Percentiles rank a stretch among this genome's conserved stretches.
These are phyloP conservation scores for Baryphthengus martii DNA, from an alignment of 2,113 vertebrate species.

Conservation along the genomic window DNA sequence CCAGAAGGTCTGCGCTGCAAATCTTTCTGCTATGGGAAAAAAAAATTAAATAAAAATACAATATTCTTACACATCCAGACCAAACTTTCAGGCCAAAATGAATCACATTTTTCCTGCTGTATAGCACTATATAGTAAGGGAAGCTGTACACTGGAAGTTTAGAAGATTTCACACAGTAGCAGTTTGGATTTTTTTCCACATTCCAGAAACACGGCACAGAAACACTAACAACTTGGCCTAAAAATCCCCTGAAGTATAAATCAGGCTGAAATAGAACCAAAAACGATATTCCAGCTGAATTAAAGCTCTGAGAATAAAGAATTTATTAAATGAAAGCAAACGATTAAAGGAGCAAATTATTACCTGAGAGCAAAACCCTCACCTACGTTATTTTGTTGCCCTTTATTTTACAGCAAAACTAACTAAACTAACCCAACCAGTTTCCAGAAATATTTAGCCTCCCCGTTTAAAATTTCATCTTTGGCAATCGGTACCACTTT, in stretches of 20 bases:
- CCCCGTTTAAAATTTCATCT: background rate
- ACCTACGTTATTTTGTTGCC: background rate
- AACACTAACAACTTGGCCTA: background rate
- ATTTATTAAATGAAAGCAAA: background rate
- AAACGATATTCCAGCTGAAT: background rate
- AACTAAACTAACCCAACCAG: background rate
- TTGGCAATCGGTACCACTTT: background rate
- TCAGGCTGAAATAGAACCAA: background rate
- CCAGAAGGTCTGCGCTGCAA: conserved; percentile 52
- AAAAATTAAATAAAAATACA: conserved; percentile 14
- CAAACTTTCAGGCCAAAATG: background rate
- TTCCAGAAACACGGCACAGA: background rate
- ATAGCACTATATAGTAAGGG: background rate
- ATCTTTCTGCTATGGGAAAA: conserved; percentile 54
- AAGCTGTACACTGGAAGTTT: background rate
- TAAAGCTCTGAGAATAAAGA: background rate
- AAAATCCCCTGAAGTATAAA: background rate
- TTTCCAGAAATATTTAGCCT: background rate
- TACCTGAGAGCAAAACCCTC: background rate
- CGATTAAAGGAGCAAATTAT: no score
- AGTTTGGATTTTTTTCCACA: background rate
- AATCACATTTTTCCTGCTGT: background rate
- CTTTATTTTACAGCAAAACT: background rate
- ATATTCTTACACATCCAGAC: conserved; percentile 22
- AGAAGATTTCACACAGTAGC: background rate